These are phyloP conservation scores for Hypena proboscidalis DNA, from an alignment of 2,888 invertebrate genomes.

Conservation along the genomic window DNA sequence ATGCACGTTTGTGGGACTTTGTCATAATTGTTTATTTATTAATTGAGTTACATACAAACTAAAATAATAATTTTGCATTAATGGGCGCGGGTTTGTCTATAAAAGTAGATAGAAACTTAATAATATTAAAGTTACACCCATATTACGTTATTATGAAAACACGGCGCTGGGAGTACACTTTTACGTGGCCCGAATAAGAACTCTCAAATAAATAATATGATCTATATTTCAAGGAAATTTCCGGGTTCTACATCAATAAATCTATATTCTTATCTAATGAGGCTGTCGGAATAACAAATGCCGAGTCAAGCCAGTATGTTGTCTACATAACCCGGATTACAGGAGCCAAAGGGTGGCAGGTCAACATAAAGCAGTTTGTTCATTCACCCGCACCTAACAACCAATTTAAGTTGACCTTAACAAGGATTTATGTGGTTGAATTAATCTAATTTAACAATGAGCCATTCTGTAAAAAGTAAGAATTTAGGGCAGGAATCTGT, in stretches of 20 bases:
- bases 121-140: no score
- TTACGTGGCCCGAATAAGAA: no score
- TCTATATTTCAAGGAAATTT: no score
- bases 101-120: no score
- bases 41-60: no score
- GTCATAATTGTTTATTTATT: no score
- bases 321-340: conserved; percentile 17
- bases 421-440: conserved; percentile 64
- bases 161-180: no score
- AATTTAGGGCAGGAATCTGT: conserved; percentile 39
- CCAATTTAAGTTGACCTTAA: conserved; percentile 49
- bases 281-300: conserved; percentile 6
- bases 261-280: conserved; percentile 1
- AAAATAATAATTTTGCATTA: no score
- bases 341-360: conserved; percentile 13
- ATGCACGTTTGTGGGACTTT: no score
- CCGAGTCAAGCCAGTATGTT: conserved; percentile 19
- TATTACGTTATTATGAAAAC: no score
- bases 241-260: background rate
- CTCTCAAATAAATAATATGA: no score
- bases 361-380: conserved; percentile 21
- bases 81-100: no score
- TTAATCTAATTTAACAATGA: conserved; percentile 67
- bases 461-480: conserved; percentile 56
- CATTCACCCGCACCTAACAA: conserved; percentile 13